phyloP scores from a whole-genome alignment of 1,140 invertebrate genomes.

The Probaryconus sp. region DNA sequence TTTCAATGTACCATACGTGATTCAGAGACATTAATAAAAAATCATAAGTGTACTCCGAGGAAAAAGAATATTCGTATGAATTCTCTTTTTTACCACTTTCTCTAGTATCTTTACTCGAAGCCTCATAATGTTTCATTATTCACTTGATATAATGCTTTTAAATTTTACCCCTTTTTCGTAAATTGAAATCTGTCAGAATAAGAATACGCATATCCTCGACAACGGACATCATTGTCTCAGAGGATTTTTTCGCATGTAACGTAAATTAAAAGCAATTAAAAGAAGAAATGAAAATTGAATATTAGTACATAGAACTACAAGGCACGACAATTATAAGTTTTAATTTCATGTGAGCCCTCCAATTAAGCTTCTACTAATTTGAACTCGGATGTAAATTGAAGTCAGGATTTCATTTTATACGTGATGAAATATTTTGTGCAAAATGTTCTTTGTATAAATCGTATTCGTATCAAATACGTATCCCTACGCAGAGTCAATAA shows the following conservation, averaged over 20 bases:
- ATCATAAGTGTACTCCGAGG: slow-evolving; percentile 44
- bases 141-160: slow-evolving; percentile 28
- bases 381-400: too few relatives aligned
- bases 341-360: too few relatives aligned
- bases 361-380: too few relatives aligned
- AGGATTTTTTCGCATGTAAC: too few relatives aligned
- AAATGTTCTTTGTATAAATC: slow-evolving; percentile 18
- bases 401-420: background rate
- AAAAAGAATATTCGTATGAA: slow-evolving; percentile 50
- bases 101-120: slow-evolving; percentile 28
- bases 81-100: slow-evolving; percentile 43
- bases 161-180: slow-evolving; percentile 7
- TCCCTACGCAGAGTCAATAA: slow-evolving; percentile 9
- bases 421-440: slow-evolving; percentile 9
- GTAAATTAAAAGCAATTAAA: too few relatives aligned
- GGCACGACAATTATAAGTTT: too few relatives aligned
- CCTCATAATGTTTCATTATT: slow-evolving; percentile 31
- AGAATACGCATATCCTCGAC: too few relatives aligned
- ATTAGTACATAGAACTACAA: too few relatives aligned
- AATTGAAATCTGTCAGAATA: background rate
- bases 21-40: slow-evolving; percentile 61
- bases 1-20: slow-evolving; percentile 63
- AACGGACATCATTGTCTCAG: too few relatives aligned
- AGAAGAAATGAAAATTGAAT: too few relatives aligned
- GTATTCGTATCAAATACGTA: slow-evolving; percentile 10